Percentiles rank a stretch among this genome's conserved stretches.
These are phyloP conservation scores for Fringilla coelebs DNA, from an alignment of 2,797 vertebrate genomes.

Conservation along the genomic window DNA sequence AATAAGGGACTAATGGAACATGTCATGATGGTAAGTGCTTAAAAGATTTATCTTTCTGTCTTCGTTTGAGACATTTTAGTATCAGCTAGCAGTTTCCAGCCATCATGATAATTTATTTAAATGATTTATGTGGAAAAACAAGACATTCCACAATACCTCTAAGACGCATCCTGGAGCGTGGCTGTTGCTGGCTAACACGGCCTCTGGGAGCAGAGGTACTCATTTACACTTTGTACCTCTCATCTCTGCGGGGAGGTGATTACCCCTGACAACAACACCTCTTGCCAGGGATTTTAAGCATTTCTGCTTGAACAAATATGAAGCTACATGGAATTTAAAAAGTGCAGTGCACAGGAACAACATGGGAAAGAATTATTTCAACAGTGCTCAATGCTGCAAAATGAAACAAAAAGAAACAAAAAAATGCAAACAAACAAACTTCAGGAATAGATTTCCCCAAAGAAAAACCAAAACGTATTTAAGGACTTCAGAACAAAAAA, in stretches of 20 bases:
- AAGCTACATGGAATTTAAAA: conserved; percentile 28
- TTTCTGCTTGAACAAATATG: conserved; percentile 55
- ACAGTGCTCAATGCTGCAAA: background rate
- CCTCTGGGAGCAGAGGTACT: background rate
- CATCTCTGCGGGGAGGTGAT: conserved; percentile 63
- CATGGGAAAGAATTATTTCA: conserved; percentile 35
- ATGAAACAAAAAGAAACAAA: background rate
- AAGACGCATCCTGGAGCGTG: conserved; percentile 30
- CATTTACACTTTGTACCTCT: conserved; percentile 17
- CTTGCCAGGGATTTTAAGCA: conserved; percentile 17
- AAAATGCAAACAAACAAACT: background rate
- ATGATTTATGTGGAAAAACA: conserved; percentile 71
- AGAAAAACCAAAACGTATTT: background rate
- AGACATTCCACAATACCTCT: conserved; percentile 59
- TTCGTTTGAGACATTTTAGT: conserved; percentile 63
- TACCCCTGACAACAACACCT: conserved; percentile 32
- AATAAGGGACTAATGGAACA: conserved; percentile 37
- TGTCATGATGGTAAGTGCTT: conserved; percentile 23
- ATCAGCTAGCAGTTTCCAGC: conserved; percentile 46
- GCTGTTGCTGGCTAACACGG: conserved; percentile 35
- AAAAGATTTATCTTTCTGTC: conserved; percentile 29
- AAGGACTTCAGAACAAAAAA: background rate
- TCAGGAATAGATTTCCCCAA: background rate
- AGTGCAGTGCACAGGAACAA: background rate
- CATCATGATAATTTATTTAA: conserved; percentile 61